phyloP scores from a whole-genome alignment of 2,113 vertebrate genomes.

The Myocastor coypus region DNA sequence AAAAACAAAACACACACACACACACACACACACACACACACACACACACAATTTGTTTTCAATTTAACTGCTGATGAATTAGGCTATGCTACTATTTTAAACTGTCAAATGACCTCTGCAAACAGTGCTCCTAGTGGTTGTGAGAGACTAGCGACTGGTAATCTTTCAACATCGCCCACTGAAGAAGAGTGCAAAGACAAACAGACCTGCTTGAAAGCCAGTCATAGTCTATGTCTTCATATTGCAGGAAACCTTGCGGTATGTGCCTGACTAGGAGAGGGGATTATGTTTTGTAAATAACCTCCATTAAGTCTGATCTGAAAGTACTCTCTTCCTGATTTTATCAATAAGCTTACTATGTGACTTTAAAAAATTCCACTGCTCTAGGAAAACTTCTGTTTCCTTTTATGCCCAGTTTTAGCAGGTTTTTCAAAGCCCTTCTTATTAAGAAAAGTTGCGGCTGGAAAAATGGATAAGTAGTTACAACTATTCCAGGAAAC shows the following conservation, averaged over 20 bases:
- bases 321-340: conserved; percentile 89
- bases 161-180: conserved; percentile 66
- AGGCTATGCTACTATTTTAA: neutral
- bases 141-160: conserved; percentile 52
- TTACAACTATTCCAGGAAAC: conserved; percentile 87
- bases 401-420: conserved; percentile 90
- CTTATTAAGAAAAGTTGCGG: conserved; percentile 90
- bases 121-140: neutral
- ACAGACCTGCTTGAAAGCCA: conserved; percentile 72
- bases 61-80: conserved; percentile 44
- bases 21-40: neutral
- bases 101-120: neutral
- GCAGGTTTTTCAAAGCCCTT: conserved; percentile 90
- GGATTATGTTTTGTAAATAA: conserved; percentile 88
- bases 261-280: conserved; percentile 77
- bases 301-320: conserved; percentile 85
- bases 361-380: conserved; percentile 90
- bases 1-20: too few relatives aligned
- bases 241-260: conserved; percentile 77
- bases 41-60: neutral
- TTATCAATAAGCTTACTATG: conserved; percentile 90
- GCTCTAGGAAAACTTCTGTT: conserved; percentile 88
- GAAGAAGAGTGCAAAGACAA: conserved; percentile 65
- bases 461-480: conserved; percentile 89
- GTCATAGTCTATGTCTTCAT: conserved; percentile 54